These are phyloP conservation scores for Brienomyrus brachyistius DNA, from an alignment of 2,113 vertebrate genomes.

Conservation along the genomic window DNA sequence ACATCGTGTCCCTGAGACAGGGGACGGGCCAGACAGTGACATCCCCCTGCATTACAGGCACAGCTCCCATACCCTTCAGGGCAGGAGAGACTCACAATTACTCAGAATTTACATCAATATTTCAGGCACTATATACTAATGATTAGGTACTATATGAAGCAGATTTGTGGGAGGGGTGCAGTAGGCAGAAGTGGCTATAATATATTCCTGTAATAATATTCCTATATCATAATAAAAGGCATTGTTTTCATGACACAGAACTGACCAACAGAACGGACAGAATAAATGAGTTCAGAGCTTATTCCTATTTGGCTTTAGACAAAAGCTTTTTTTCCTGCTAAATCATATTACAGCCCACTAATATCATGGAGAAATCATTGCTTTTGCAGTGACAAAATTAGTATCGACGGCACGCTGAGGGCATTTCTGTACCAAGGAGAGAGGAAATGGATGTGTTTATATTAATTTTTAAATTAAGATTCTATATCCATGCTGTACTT, in stretches of 20 bases:
- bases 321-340: not conserved
- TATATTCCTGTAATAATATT: not conserved
- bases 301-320: not conserved
- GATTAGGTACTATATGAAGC: not conserved
- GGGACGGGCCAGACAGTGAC: not conserved
- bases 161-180: not conserved
- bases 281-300: not conserved
- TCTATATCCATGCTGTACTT: not conserved
- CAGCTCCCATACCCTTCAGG: not conserved
- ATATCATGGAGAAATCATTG: not conserved
- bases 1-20: conserved; percentile 81
- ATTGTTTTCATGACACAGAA: not conserved
- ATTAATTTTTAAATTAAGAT: not conserved
- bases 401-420: not conserved
- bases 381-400: not conserved
- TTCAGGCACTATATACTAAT: not conserved
- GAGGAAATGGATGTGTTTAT: not conserved
- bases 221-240: not conserved
- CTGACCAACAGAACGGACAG: not conserved
- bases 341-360: not conserved
- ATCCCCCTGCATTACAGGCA: not conserved
- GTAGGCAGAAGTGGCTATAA: not conserved
- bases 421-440: not conserved
- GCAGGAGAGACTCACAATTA: not conserved
- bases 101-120: not conserved